These are phyloP conservation scores for Lymantria dispar DNA, from an alignment of 2,888 invertebrate species.

Conservation along the genomic window DNA sequence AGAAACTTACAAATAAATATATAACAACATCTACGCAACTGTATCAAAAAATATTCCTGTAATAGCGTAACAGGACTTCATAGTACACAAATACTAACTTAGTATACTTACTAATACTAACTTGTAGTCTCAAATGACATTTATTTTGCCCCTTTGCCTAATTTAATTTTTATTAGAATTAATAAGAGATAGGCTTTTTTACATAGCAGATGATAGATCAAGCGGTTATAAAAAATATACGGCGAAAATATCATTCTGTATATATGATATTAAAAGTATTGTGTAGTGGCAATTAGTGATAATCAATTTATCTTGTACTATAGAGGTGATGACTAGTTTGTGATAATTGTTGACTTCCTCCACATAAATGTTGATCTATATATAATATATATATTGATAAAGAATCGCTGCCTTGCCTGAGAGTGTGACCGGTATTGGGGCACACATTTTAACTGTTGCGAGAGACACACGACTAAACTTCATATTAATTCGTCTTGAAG, in stretches of 20 bases:
- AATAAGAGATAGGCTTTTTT: background rate
- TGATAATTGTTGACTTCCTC: conserved; percentile 58
- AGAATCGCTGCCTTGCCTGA: conserved; percentile 61
- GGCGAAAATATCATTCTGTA: background rate
- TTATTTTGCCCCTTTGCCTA: too few species aligned
- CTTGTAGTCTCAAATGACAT: too few species aligned
- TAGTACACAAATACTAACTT: too few species aligned
- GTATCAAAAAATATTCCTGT: too few species aligned
- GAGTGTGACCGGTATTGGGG: conserved; percentile 44
- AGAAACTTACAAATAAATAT: too few species aligned
- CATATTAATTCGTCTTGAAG: background rate
- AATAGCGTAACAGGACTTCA: too few species aligned
- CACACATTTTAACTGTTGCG: conserved; percentile 24
- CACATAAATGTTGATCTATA: conserved; percentile 26
- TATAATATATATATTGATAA: conserved; percentile 36
- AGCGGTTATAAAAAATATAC: background rate
- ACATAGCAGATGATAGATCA: background rate
- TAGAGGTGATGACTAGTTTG: conserved; percentile 39
- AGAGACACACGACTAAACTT: conserved; percentile 31
- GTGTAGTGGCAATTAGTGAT: conserved; percentile 15
- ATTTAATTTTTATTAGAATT: too few species aligned
- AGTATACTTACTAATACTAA: too few species aligned
- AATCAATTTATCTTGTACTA: background rate
- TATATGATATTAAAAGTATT: conserved; percentile 1
- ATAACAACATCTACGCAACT: too few species aligned